Evolutionary conservation across 92 coral and sea anemone genomes (phyloP).

Genomic region (Chrysogorgia sp.): DNA sequence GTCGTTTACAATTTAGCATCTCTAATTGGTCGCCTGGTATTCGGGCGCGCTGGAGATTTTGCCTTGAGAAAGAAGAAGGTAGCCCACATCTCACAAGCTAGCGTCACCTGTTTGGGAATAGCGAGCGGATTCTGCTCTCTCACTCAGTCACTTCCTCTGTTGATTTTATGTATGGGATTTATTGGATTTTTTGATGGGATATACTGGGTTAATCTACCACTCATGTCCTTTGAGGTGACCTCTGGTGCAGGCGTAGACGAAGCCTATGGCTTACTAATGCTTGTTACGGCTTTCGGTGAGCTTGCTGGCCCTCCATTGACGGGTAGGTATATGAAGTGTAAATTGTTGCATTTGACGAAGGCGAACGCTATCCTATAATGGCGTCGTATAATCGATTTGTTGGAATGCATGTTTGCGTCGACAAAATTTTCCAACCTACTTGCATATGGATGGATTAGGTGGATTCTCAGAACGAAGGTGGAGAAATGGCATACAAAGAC

Average conservation of each 20-base stretch:
- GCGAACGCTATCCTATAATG: no score
- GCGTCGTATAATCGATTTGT: no score
- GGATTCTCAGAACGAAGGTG: no score
- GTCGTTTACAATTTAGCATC: constrained; percentile 4
- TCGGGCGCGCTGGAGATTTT: constrained; percentile 15
- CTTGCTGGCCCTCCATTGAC: constrained; percentile 11
- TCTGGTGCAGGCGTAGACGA: constrained; percentile 6
- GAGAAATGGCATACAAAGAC: no score
- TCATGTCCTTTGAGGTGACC: constrained; percentile 3
- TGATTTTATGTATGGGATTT: constrained; percentile 21
- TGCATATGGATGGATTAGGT: no score
- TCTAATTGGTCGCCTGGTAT: constrained; percentile 3
- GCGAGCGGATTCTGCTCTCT: constrained; percentile 31
- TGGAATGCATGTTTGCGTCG: no score
- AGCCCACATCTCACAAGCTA: not conserved
- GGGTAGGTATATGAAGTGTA: constrained; percentile 2
- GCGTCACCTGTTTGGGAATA: not conserved
- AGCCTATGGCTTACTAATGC: not conserved
- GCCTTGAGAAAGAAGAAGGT: constrained; percentile 3
- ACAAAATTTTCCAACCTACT: no score
- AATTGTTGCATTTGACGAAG: no score
- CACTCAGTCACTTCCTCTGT: constrained; percentile 11
- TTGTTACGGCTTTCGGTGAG: not conserved
- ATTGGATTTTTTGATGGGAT: constrained; percentile 23
- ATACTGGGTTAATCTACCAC: constrained; percentile 16